Evolutionary conservation across 2,797 vertebrate species (phyloP), one percentile per base, ranked within the genome.

Genomic region (Chelonia mydas): DNA sequence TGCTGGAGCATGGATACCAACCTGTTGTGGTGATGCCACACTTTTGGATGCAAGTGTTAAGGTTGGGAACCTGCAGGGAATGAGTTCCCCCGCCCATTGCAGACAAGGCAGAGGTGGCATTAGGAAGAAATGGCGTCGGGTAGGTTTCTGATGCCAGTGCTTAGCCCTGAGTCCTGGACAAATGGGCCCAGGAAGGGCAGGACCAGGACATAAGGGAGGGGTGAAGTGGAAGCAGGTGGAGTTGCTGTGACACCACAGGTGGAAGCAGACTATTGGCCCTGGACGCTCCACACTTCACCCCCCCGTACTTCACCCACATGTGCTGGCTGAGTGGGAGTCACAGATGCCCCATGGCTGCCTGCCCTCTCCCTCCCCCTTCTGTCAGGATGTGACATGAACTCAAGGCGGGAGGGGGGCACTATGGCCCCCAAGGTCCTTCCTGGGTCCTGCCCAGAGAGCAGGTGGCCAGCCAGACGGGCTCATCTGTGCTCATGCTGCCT

Each of bases 181-280:
- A 31, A 8, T n/a, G 61, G 47, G 33, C 93, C 19, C 87, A 96
- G 81, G 81, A 88, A 51, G 68, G 92, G 28, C 81, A 90, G 37
- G 81, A 84, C 41, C 7, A 11, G 33, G n/a, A 23, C 17, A 13
- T 5, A 45, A 49, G 50, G 0, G 47, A 81, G 61, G 5, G 13
- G 31, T 65, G 41, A 59, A 28, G 37, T 11, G 0, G n/a, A 85
- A 82, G 45, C n/a, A 86, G 68, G 59, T 33, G 31, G 84, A 17
- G 50, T 78, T 33, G 28, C 19, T 7, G 74, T 76, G 74, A 27
- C 25, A 23, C 23, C 12, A 27, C 25, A 11, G 7, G 45, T 5
- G 16, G 25, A 49, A 45, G 16, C 25, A 49, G 74, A 10, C 41
- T 37, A 27, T 51, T n/a, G 50, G n/a, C 74, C 51, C 33, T 7